Evolutionary conservation across 2,797 vertebrate genomes (phyloP).

Genomic region (Peromyscus nudipes): DNA sequence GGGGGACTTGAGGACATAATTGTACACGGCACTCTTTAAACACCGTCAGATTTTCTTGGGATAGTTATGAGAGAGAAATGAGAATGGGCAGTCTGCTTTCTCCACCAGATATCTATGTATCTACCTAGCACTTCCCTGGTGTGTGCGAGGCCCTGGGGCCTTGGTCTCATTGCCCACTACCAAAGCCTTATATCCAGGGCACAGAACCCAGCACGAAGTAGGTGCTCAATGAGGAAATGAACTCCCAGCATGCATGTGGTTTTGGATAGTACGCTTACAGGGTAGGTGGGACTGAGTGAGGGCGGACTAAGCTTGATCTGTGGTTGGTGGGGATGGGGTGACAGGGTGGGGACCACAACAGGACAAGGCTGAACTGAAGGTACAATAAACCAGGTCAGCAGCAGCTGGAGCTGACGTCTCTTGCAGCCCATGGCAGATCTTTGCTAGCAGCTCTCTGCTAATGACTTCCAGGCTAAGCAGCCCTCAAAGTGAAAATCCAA

Average conservation of each 20-base stretch:
- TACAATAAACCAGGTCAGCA: no score
- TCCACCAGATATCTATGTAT: neutral
- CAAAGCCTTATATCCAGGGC: neutral
- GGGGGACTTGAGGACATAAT: neutral
- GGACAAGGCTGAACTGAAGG: neutral
- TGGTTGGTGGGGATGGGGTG: neutral
- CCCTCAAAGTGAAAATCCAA: neutral
- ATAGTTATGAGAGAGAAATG: neutral
- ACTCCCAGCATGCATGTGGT: neutral
- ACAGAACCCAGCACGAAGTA: neutral
- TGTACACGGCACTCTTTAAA: neutral
- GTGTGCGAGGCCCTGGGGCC: neutral
- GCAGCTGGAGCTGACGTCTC: neutral
- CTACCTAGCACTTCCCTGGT: neutral
- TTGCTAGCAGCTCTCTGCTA: neutral
- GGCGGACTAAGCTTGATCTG: neutral
- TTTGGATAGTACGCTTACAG: neutral
- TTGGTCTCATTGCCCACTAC: neutral
- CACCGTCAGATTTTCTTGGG: neutral
- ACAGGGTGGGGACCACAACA: rapidly evolving
- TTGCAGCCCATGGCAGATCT: rapidly evolving
- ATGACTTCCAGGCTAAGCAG: neutral
- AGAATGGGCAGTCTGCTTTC: neutral
- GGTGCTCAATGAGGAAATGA: neutral
- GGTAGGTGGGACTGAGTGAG: neutral